Base-by-base conservation (phyloP, 2,888 invertebrate species). In the Cryptus viduatorius region DNA sequence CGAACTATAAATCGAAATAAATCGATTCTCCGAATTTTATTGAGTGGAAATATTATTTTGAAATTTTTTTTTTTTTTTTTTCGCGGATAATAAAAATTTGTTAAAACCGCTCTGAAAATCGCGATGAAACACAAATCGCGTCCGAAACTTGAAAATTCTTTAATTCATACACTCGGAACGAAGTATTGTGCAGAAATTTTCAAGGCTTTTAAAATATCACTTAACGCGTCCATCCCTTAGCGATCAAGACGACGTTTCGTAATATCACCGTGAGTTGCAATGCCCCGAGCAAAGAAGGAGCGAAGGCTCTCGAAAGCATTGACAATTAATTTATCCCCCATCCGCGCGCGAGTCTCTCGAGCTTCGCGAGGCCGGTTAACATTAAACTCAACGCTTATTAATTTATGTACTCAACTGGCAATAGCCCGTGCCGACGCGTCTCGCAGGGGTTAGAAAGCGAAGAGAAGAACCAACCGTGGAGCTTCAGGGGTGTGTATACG, bases 331-430 rank as follows among this genome's bases (percentile, higher is more conserved):
- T 82, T 56, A 82, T 67, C 65, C 24, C 14, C 64, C 16, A 16
- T 71, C n/a, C 24, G 4, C 56, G 37, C 14, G 19, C 42, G 42
- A 65, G 64, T 42, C 50, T 10, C 46, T 10, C 3, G 68, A 61
- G n/a, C 12, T 19, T n/a, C 37, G 10, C 5, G 53, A 65, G 5
- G 19, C n/a, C 7, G 59, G 24, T 82, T 31, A 73, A 81, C 73
- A 64, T 64, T 50, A 78, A 84, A 73, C 69, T 78, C 59, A 78
- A 64, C 56, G 82, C 83, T 90, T 87, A 89, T 90, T 90, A 90
- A 90, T 90, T 89, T 88, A 86, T 84, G 84, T 87, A 85, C 81
- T 67, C 73, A 73, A 75, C 46, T 75, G 37, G 42, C 65, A 64
- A 67, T 46, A 73, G 14, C 7, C 46, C 19, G 16, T 56, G 31